Evolutionary conservation across 2,888 invertebrate species (phyloP), one percentile per base, ranked within the genome.

Genomic region (Lampropteryx suffumata): DNA sequence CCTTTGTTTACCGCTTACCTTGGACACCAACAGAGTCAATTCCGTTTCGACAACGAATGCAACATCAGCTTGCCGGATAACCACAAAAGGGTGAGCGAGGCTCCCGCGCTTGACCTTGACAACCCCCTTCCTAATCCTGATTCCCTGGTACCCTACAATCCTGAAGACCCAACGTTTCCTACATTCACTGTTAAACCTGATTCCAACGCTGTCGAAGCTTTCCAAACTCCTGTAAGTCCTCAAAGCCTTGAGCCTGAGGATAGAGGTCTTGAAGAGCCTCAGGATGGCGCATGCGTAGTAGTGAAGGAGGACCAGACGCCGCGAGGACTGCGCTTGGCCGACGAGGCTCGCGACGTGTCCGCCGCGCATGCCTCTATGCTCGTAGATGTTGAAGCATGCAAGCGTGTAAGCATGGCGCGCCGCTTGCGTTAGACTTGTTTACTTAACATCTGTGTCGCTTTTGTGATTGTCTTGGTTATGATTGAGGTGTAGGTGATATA

Each of bases 21-120:
- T 69, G 82, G 83, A 80, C 85, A 76, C 35, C 61, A 52, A 61
- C 94, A 99, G 98, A 98, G 98, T 93, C 99, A 99, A 92, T 99
- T 99, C 93, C 96, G 99, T 87, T 99, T 99, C 92, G 99, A 99
- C 93, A 99, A 98, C 92, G 99, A 99, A 93, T 98, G 98, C 93
- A 96, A 97, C 92, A 94, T 97, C 91, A 97, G 96, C 92, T 94
- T 99, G 82, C 97, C 98, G 90, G 99, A 99, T 92, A 98, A 98
- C 92, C 98, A 98, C 92, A 97, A 97, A 94, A 94, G 97, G 97
- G 98, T 98, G 95, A 96, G 96, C 96, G 88, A 89, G 76, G 84
- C 85, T 76, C 84, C 79, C 76, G 79, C 75, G 87, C 87, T 87
- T 85, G 84, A 82, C 52, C 71, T 70, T 74, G 77, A 77, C 46